Conservation (phyloP, 2,888 invertebrate species). For the Ptychoptera albimana region DNA sequence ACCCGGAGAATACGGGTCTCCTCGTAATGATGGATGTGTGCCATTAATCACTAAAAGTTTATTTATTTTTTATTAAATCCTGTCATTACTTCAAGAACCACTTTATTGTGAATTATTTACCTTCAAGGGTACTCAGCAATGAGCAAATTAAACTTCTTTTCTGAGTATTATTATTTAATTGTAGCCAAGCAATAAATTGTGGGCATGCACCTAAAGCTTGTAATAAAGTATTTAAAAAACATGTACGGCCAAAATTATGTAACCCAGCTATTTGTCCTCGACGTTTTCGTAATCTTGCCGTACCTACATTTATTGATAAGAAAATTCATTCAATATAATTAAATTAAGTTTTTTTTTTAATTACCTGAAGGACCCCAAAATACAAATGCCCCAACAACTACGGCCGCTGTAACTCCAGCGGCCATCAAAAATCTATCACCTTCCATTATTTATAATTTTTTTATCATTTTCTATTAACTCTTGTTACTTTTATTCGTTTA, state of each 20-base stretch:
- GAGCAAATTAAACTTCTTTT: slow-evolving; percentile 60
- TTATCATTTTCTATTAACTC: slow-evolving; percentile 1
- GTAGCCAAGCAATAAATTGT: slow-evolving; percentile 69
- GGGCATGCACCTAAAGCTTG: slow-evolving; percentile 84
- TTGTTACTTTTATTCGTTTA: too few species aligned
- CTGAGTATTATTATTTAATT: slow-evolving; percentile 41
- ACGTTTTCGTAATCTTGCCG: slow-evolving; percentile 39
- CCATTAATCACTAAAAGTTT: slow-evolving; percentile 47
- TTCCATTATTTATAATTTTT: slow-evolving; percentile 20
- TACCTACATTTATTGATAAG: too few species aligned
- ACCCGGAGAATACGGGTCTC: slow-evolving; percentile 40
- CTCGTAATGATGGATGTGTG: slow-evolving; percentile 47
- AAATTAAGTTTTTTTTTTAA: too few species aligned
- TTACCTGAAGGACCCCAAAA: slow-evolving; percentile 49
- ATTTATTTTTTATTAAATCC: slow-evolving; percentile 10
- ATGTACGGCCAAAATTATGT: slow-evolving; percentile 81
- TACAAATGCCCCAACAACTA: slow-evolving; percentile 69
- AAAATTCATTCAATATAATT: too few species aligned
- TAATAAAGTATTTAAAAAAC: slow-evolving; percentile 80
- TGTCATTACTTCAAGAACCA: background rate
- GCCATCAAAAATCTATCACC: slow-evolving; percentile 64
- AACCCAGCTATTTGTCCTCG: slow-evolving; percentile 69
- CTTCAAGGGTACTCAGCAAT: slow-evolving; percentile 56
- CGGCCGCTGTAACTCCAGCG: slow-evolving; percentile 63
- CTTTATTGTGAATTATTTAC: slow-evolving; percentile 32